Evolutionary conservation across 2,113 vertebrate species (phyloP), one percentile per base, ranked within the genome.

Genomic region (Seriola dumerili): DNA sequence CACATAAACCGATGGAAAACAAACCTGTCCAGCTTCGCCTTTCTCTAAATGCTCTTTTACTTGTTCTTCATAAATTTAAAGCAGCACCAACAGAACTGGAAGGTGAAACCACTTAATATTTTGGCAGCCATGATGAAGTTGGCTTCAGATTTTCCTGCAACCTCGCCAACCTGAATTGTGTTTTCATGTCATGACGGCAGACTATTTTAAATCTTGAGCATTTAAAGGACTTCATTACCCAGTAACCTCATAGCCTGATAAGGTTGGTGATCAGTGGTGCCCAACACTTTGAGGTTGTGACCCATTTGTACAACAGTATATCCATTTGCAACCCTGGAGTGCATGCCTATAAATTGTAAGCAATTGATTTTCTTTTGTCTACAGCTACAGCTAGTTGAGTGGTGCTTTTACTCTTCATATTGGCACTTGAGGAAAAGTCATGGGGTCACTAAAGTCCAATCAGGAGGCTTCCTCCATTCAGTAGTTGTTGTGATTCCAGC

Each of bases 1-100:
- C 59, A 74, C 48, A 55, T 66, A 62, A 82, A 70, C 58, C 61
- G 40, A 46, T 72, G 50, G 64, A 76, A 36, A 57, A 57, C 5
- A 61, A 75, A 70, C 44, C 23, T 34, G 0, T 68, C 71, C 54
- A 67, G n/a, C 16, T 68, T n/a, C 10, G 12, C 55, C 38, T 21
- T 61, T 44, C 38, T 3, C 9, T n/a, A 23, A 54, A 76, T 29
- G 3, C 3, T 3, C 40, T 64, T 68, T 42, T 65, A 57, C 50
- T 62, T 19, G 25, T 13, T 23, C 3, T 19, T 34, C 32, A 66
- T 23, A 62, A 4, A 75, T 74, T 82, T 36, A 58, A 48, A 42
- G 36, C 57, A 34, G 62, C 69, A 46, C 40, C 57, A 50, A n/a
- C 4, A 12, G 25, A 23, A n/a, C 1, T 23, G 32, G 68, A 64